phyloP scores from a whole-genome alignment of 1,140 invertebrate species.

The Euura saliciscinereae region DNA sequence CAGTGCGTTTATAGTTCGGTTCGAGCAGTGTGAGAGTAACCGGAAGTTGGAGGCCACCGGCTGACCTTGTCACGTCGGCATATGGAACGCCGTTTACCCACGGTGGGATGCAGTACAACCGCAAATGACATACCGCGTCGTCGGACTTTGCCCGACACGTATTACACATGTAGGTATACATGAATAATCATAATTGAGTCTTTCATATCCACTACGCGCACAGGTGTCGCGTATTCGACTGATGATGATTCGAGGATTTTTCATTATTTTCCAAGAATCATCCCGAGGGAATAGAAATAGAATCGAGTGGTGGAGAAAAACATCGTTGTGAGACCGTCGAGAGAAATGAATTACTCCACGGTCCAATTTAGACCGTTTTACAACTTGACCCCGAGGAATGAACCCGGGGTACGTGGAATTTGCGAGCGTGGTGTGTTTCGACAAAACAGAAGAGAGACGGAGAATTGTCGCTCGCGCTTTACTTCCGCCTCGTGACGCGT shows the following conservation, averaged over 20 bases:
- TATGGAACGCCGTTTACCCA: not conserved
- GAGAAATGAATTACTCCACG: too few relatives aligned
- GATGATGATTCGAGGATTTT: too few relatives aligned
- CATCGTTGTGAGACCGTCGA: too few relatives aligned
- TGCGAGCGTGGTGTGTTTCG: not conserved
- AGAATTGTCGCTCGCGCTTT: not conserved
- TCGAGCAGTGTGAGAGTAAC: constrained; percentile 29
- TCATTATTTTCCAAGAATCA: too few relatives aligned
- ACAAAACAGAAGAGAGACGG: not conserved
- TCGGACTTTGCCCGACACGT: not conserved
- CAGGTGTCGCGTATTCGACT: not conserved
- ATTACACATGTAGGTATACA: not conserved
- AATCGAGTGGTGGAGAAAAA: too few relatives aligned
- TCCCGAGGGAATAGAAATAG: too few relatives aligned
- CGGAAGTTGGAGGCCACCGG: constrained; percentile 60
- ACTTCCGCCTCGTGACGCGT: too few relatives aligned
- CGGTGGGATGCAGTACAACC: not conserved
- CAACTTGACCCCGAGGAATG: not conserved
- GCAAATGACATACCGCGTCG: not conserved
- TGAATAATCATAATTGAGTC: not conserved
- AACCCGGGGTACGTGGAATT: too few relatives aligned
- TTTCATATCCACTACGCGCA: not conserved
- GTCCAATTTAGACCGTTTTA: not conserved
- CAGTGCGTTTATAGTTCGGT: too few relatives aligned
- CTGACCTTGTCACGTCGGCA: constrained; percentile 49